These are phyloP conservation scores for Terrapene triunguis DNA, from an alignment of 2,113 vertebrate genomes.

Conservation along the genomic window DNA sequence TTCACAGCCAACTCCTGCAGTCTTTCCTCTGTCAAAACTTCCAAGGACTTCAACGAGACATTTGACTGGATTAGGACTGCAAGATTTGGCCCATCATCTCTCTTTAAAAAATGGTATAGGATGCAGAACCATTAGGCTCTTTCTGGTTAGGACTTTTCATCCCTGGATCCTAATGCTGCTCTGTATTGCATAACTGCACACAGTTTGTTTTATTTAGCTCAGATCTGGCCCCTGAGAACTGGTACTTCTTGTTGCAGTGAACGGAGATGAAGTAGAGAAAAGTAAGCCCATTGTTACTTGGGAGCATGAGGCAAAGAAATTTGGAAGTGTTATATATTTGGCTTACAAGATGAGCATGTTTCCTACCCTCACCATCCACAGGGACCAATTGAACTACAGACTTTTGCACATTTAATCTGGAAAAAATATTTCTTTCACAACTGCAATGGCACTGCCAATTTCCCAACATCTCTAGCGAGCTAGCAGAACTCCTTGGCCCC, in stretches of 20 bases:
- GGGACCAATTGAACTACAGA: conserved; percentile 21
- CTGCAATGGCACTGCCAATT: conserved; percentile 18
- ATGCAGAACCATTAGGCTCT: neutral
- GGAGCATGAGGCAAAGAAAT: conserved; percentile 26
- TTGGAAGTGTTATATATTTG: conserved; percentile 36
- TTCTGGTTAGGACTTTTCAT: neutral
- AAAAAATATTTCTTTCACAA: conserved; percentile 31
- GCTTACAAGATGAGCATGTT: neutral
- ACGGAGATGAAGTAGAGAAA: conserved; percentile 39
- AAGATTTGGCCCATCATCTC: neutral
- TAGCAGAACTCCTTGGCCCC: neutral
- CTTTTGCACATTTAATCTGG: conserved; percentile 10
- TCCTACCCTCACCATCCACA: neutral
- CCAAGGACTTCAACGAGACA: neutral
- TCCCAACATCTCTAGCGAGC: neutral
- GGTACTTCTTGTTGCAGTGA: conserved; percentile 29
- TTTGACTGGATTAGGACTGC: neutral
- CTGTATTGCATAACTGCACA: conserved; percentile 31
- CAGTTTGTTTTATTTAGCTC: conserved; percentile 49
- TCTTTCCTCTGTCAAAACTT: neutral
- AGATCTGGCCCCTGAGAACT: neutral
- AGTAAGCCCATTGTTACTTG: conserved; percentile 38
- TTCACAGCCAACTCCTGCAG: neutral
- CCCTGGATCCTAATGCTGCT: neutral
- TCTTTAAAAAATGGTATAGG: neutral